Conservation (phyloP, 2,888 invertebrate genomes). For the Xylota segnis region DNA sequence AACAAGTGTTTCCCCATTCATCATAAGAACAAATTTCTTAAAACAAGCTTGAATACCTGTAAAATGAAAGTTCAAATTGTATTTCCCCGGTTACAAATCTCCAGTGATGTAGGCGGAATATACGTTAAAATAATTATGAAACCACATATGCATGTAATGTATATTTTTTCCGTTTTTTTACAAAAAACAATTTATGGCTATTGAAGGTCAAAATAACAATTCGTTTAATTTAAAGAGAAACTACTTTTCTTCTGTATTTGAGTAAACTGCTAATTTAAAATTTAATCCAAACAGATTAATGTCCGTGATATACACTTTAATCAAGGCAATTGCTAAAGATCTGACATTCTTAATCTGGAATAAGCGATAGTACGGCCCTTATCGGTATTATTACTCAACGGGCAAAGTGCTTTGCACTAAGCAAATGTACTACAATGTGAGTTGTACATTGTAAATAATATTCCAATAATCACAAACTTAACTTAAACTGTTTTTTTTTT, state of each 20-base stretch:
- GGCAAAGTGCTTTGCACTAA: slow-evolving; percentile 28
- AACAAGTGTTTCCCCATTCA: slow-evolving; percentile 39
- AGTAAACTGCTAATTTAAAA: background rate
- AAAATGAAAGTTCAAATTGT: slow-evolving; percentile 40
- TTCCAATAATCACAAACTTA: slow-evolving; percentile 2
- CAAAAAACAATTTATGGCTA: background rate
- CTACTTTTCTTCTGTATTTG: background rate
- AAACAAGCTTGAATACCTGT: background rate
- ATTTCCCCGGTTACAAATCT: slow-evolving; percentile 21
- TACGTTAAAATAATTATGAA: background rate
- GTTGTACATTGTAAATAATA: slow-evolving; percentile 41
- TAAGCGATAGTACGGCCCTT: slow-evolving; percentile 34
- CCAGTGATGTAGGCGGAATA: slow-evolving; percentile 10
- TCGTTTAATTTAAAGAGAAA: background rate
- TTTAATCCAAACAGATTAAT: background rate
- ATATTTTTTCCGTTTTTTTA: background rate
- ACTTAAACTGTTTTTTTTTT: background rate
- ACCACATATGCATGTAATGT: background rate
- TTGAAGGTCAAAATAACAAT: slow-evolving; percentile 8
- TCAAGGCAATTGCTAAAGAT: slow-evolving; percentile 11
- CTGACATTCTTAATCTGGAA: slow-evolving; percentile 35
- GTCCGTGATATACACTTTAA: background rate
- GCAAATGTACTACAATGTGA: slow-evolving; percentile 13
- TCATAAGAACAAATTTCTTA: slow-evolving; percentile 29
- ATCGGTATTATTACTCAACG: slow-evolving; percentile 13